A percentile compares a stretch with the other conserved stretches of the same genome.
Conservation (phyloP, 2,888 invertebrate genomes). For the Polydrusus cervinus region DNA sequence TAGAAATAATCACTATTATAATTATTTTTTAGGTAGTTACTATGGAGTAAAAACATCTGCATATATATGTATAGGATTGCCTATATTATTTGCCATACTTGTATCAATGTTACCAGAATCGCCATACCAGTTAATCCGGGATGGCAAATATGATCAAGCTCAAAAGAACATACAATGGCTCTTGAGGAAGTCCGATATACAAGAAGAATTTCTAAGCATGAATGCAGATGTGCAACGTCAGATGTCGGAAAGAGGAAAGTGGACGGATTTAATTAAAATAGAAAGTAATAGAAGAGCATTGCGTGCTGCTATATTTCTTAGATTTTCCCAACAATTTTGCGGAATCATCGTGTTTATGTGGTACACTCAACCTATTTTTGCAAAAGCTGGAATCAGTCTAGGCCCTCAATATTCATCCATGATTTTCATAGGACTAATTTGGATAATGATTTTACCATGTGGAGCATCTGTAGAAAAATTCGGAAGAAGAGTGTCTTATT, state of each 20-base stretch:
- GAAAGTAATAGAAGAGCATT: slow-evolving; percentile 63
- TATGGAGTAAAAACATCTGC: slow-evolving; percentile 26
- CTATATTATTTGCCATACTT: slow-evolving; percentile 23
- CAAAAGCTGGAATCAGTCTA: slow-evolving; percentile 64
- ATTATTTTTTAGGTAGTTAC: slow-evolving; percentile 31
- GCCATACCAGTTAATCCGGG: slow-evolving; percentile 63
- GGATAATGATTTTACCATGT: slow-evolving; percentile 54
- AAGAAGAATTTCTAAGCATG: slow-evolving; percentile 58
- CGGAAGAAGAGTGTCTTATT: slow-evolving; percentile 62
- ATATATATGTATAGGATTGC: slow-evolving; percentile 42
- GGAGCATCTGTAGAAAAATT: slow-evolving; percentile 61
- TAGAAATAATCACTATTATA: no score
- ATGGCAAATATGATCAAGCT: slow-evolving; percentile 59
- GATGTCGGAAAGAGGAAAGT: slow-evolving; percentile 64
- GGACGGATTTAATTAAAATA: slow-evolving; percentile 63
- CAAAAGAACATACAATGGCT: slow-evolving; percentile 59
- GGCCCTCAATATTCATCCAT: slow-evolving; percentile 63
- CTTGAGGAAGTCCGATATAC: slow-evolving; percentile 59
- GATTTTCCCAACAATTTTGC: slow-evolving; percentile 64
- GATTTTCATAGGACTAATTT: slow-evolving; percentile 58
- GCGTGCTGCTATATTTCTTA: slow-evolving; percentile 61
- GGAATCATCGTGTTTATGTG: slow-evolving; percentile 62
- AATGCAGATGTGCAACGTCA: slow-evolving; percentile 63
- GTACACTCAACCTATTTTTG: slow-evolving; percentile 65
- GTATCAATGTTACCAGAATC: slow-evolving; percentile 74